phyloP scores from a whole-genome alignment of 2,888 invertebrate species.

The Leucophora obtusa region DNA sequence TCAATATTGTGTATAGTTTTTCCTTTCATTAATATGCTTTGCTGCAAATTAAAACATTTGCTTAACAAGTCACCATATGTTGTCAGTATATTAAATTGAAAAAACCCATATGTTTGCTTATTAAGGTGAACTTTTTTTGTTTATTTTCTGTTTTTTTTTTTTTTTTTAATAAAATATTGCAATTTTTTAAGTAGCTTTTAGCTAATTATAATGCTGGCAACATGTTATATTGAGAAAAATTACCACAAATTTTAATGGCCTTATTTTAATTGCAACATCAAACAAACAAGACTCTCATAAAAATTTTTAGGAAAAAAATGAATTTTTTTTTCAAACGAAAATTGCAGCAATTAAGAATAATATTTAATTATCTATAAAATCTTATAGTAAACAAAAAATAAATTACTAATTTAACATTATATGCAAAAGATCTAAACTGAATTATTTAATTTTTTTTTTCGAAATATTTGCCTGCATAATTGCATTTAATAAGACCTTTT shows the following conservation, averaged over 20 bases:
- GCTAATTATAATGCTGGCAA: conserved; percentile 56
- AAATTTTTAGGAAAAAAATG: conserved; percentile 32
- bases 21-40: conserved; percentile 19
- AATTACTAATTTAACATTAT: conserved; percentile 42
- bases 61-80: conserved; percentile 45
- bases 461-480: conserved; percentile 51
- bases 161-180: neutral
- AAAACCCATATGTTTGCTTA: conserved; percentile 45
- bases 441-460: conserved; percentile 6
- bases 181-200: conserved; percentile 32
- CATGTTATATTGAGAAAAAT: conserved; percentile 39
- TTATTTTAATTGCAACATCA: conserved; percentile 64
- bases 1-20: conserved; percentile 8
- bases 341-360: conserved; percentile 61
- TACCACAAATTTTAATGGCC: conserved; percentile 62
- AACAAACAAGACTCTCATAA: conserved; percentile 63
- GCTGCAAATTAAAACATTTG: conserved; percentile 15
- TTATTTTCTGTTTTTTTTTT: conserved; percentile 12
- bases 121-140: conserved; percentile 37
- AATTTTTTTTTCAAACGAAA: conserved; percentile 26
- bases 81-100: conserved; percentile 36
- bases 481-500: conserved; percentile 55
- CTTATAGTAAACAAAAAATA: conserved; percentile 7
- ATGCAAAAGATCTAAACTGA: conserved; percentile 40
- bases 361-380: conserved; percentile 60